Evolutionary conservation across 2,888 invertebrate genomes (phyloP).

Genomic region (Spilosoma lubricipeda): DNA sequence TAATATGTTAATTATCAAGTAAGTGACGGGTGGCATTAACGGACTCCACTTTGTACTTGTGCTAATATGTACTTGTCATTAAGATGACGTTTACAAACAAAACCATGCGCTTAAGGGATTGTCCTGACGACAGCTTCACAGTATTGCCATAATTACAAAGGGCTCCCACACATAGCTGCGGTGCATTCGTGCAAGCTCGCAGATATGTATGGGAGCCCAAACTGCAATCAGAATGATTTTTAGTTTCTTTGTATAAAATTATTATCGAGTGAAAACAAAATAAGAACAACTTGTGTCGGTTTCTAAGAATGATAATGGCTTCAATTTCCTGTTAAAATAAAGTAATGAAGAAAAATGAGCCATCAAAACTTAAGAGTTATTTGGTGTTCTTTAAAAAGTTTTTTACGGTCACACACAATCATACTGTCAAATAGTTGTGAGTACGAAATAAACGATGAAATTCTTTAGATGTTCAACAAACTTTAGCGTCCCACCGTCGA

Average conservation of each 20-base stretch:
- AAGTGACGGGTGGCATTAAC: too few species aligned
- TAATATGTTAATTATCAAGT: too few species aligned
- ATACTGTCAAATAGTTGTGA: constrained; percentile 45
- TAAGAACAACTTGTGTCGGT: not conserved
- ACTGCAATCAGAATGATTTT: not conserved
- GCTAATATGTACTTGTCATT: too few species aligned
- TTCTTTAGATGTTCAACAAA: constrained; percentile 7
- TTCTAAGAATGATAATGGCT: not conserved
- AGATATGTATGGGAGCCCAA: too few species aligned
- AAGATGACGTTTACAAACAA: too few species aligned
- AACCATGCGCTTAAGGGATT: too few species aligned
- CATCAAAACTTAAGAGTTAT: constrained; percentile 3
- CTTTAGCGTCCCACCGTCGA: constrained; percentile 5
- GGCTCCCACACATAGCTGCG: too few species aligned
- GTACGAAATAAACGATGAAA: constrained; percentile 25
- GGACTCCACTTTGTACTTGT: too few species aligned
- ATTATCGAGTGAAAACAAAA: not conserved
- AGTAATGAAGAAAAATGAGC: not conserved
- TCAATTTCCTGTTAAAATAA: not conserved
- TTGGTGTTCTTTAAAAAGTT: constrained; percentile 25
- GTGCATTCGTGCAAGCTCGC: too few species aligned
- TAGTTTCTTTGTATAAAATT: too few species aligned
- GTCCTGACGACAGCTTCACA: too few species aligned
- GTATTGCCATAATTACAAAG: too few species aligned
- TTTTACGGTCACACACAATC: constrained; percentile 35